phyloP scores from a whole-genome alignment of 2,797 vertebrate genomes.

The Choloepus didactylus region DNA sequence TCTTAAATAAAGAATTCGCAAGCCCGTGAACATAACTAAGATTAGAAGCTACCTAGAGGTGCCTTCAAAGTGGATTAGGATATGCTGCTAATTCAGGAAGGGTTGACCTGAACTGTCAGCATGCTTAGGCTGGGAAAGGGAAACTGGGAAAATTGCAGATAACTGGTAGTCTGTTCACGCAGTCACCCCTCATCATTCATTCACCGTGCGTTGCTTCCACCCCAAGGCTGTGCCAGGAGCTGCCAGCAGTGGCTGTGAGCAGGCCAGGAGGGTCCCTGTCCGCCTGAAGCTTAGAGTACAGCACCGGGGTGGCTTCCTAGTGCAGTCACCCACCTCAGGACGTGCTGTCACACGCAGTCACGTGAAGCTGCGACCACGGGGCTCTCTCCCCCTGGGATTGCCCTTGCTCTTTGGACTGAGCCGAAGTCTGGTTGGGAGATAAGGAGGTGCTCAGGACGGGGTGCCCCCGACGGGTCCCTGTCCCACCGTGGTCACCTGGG shows the following conservation, averaged over 20 bases:
- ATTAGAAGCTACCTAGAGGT: background rate
- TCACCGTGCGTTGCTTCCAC: background rate
- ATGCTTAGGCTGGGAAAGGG: background rate
- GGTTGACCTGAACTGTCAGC: background rate
- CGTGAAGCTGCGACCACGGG: rapidly evolving
- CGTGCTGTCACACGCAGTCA: rapidly evolving
- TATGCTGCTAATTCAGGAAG: background rate
- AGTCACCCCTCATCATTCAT: background rate
- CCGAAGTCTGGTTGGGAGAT: background rate
- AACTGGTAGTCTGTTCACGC: rapidly evolving
- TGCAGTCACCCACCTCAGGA: too few species aligned
- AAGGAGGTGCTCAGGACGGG: background rate
- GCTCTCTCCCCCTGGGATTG: background rate
- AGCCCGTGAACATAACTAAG: background rate
- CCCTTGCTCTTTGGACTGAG: background rate
- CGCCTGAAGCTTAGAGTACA: background rate
- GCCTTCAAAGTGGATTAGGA: background rate
- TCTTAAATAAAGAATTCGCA: background rate
- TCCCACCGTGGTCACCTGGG: rapidly evolving
- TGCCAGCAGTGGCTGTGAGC: background rate
- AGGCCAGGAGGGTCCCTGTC: background rate
- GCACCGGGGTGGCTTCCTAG: background rate
- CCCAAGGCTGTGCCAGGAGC: background rate
- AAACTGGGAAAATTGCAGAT: background rate
- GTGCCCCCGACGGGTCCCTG: too few species aligned